Base-by-base conservation (phyloP, 35 echinoderm and acorn worm species). In the Acanthaster planci region DNA sequence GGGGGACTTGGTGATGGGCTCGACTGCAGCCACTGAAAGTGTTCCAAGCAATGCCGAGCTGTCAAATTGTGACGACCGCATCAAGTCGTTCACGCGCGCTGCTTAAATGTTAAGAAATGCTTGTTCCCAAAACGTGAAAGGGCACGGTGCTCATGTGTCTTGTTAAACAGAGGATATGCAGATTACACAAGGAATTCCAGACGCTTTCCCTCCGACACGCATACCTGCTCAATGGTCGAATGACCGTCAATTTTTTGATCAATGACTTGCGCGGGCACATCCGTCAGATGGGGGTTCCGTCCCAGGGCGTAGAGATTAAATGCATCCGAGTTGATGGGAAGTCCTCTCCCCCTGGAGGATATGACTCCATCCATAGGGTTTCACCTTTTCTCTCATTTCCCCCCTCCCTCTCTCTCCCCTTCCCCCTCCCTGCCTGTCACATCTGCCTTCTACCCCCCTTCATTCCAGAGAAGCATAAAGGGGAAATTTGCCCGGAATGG, bases 261-360 rank as follows among this genome's bases (percentile, higher is more conserved):
- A 72, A 26, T 72, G 64, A 72, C 64, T 72, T 72, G 64, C 34
- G 26, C 34, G 21, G 19, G 26, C 64, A 26, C 29, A 72, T 72
- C 64, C 64, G 64, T 29, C 34, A 30, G 34, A 47, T 26, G 22
- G 21, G 30, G 64, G 64, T 27, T 72, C 29, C 34, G 22, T 34
- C 26, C 26, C 64, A 72, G 64, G 64, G 64, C 34, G 64, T 72
- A 26, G 64, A 72, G 64, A 72, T 72, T 31, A 34, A 72, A 72
- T 14, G 64, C 34, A 72, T 72, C 64, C 64, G 64, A 72, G 34
- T 72, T 7, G 1, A 72, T 72, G 64, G 64, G 64, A 72, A 72
- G 29, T 72, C 23, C 14, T 26, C 34, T 34, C 64, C 23, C 64
- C 23, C 14, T 34, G 2, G 64, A 72, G 64, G 64, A 72, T 31